phyloP scores from a whole-genome alignment of 92 coral and sea anemone species.

The Galaxea fascicularis region DNA sequence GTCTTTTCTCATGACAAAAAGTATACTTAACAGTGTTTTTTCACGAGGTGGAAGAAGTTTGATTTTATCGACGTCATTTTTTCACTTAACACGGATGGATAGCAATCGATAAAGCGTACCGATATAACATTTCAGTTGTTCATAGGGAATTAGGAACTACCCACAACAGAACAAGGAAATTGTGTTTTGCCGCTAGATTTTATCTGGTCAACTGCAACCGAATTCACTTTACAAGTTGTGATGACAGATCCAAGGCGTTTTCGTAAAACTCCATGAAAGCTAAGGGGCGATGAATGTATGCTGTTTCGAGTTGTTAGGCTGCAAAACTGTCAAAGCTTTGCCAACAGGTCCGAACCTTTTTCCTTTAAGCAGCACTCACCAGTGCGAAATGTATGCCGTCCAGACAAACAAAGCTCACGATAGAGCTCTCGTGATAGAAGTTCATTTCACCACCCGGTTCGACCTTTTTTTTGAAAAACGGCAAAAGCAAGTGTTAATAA shows the following conservation, averaged over 20 bases:
- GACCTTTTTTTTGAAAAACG: no score
- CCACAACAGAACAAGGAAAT: conserved; percentile 17
- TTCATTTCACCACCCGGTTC: no score
- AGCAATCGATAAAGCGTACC: background rate
- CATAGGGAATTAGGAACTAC: background rate
- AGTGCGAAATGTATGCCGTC: no score
- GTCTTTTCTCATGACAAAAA: no score
- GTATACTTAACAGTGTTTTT: background rate
- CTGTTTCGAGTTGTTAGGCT: background rate
- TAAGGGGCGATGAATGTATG: background rate
- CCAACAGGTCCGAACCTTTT: background rate
- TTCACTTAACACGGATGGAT: conserved; percentile 4
- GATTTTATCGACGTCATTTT: background rate
- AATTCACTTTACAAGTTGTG: conserved; percentile 8
- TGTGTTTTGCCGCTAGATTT: conserved; percentile 13
- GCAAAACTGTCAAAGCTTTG: background rate
- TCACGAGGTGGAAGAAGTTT: background rate
- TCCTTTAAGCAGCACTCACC: background rate
- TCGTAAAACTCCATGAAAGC: background rate
- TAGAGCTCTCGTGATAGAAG: no score
- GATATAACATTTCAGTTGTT: conserved; percentile 2
- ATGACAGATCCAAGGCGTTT: background rate
- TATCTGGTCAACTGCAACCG: conserved; percentile 3
- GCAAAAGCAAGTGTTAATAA: no score
- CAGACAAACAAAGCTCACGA: no score